Base-by-base conservation (phyloP, 2,888 invertebrate genomes). In the Argynnis bischoffii region DNA sequence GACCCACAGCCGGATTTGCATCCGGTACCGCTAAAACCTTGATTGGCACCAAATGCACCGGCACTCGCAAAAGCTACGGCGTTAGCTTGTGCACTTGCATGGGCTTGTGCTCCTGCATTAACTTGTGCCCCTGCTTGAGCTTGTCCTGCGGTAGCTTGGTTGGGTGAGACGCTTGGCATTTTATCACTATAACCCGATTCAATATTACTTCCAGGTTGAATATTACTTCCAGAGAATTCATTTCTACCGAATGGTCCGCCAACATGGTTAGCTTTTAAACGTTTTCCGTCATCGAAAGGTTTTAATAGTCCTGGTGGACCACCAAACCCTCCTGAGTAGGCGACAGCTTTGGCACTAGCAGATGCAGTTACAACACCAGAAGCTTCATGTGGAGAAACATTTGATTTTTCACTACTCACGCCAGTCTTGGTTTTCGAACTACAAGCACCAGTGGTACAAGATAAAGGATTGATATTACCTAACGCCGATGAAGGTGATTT, bases 231-330 rank as follows among this genome's bases (percentile, higher is more conserved):
- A 51, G 53, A 47, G 50, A 57, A 35, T 66, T 57, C 63, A 21
- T 66, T 15, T 13, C n/a, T 46, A 47, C 55, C 65, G 11, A 35
- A 18, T 60, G 18, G 6, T 51, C 51, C 35, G 31, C 26, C 57
- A 51, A n/a, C 14, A 18, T 67, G 35, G n/a, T 35, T 64, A 46
- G 47, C 61, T 18, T 66, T 53, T 5, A 66, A 31, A 48, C 54
- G 41, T 51, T 61, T 69, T 47, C 84, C 85, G 67, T 78, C 77
- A 64, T 91, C 89, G 70, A 81, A 84, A 1, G 92, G 89, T 76
- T 83, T 83, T 6, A 90, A 74, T 15, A 90, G 67, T n/a, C 92
- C 92, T 35, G 90, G 86, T 56, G 92, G 90, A 41, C 90, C 92
- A 50, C 91, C 90, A 74, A 92, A 92, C 16, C 92, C 89, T 64